Base-by-base conservation (phyloP, 1,140 invertebrate genomes). In the Brachionus manjavacas region DNA sequence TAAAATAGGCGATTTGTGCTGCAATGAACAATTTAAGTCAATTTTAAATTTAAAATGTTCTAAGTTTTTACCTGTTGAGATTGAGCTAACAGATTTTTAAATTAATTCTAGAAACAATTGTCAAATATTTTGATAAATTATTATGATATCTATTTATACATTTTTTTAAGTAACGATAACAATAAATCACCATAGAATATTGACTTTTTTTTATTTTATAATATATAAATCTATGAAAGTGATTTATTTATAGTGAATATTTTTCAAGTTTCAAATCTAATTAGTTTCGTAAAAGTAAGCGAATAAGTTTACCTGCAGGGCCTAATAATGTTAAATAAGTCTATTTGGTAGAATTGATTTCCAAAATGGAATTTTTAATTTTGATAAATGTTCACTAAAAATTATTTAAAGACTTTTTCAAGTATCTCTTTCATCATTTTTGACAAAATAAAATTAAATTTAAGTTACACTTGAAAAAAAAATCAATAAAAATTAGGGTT, bases 21-120 rank as follows among this genome's bases (percentile, higher is more conserved):
- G 35, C 16, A 76, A 76, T 49, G 43, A 76, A 49, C 72, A 76
- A 46, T 76, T 49, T 23, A 76, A 76, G 46, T 76, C 72, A 49
- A 76, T 76, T 49, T 49, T 76, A n/a, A 76, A 49, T 31, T 25
- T 76, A 12, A 76, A 76, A 28, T 76, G 72, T 76, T 25, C 9
- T 12, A 76, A 76, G 9, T 76, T 76, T 52, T 25, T 76, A 49
- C 72, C 72, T 20, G 16, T 76, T n/a, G 72, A 76, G 23, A 76
- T 49, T 49, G 72, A 76, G 9, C n/a, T n/a, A 7, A 41, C 31
- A 20, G 68, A 72, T 43, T 31, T 70, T 70, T 72, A 41, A 72
- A 20, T 60, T 60, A 20, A 60, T 7, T 23, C 52, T 60, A 60
- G n/a, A 60, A 20, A 20, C 16, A 20, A 60, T 60, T 60, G 16